phyloP scores from a whole-genome alignment of 2,797 vertebrate genomes.

The Labroides dimidiatus region DNA sequence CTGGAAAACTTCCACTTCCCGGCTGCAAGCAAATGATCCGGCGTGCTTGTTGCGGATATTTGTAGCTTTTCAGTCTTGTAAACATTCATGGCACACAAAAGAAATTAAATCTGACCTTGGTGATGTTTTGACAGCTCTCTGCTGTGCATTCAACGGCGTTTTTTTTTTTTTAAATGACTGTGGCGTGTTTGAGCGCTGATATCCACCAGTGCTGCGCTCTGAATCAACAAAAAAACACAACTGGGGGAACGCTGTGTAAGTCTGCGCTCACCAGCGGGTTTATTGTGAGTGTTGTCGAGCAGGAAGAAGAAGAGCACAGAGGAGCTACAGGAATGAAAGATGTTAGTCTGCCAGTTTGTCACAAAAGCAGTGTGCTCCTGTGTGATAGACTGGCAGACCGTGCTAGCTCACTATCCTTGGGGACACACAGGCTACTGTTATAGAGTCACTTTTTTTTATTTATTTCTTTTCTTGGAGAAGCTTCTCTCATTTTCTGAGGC shows the following conservation, averaged over 20 bases:
- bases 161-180: slow-evolving; percentile 57
- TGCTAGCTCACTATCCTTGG: slow-evolving; percentile 71
- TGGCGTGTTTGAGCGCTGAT: slow-evolving; percentile 53
- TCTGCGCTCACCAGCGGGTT: slow-evolving; percentile 63
- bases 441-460: slow-evolving; percentile 57
- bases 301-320: slow-evolving; percentile 61
- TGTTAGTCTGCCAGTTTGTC: slow-evolving; percentile 81
- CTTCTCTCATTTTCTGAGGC: slow-evolving; percentile 66
- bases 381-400: slow-evolving; percentile 79
- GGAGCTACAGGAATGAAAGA: slow-evolving; percentile 75
- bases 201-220: slow-evolving; percentile 51
- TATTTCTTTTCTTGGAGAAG: slow-evolving; percentile 63
- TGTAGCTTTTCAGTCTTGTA: slow-evolving; percentile 23
- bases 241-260: slow-evolving; percentile 58
- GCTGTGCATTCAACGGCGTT: slow-evolving; percentile 40
- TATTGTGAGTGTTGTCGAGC: slow-evolving; percentile 71
- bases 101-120: slow-evolving; percentile 68
- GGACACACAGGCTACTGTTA: slow-evolving; percentile 65
- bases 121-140: slow-evolving; percentile 50
- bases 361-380: slow-evolving; percentile 77
- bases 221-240: slow-evolving; percentile 66
- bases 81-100: slow-evolving; percentile 17
- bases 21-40: slow-evolving; percentile 38
- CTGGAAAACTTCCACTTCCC: slow-evolving; percentile 38
- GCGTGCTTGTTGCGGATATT: not conserved